Evolutionary conservation across 2,888 invertebrate genomes (phyloP).

Genomic region (Podotricha telesiphe): DNA sequence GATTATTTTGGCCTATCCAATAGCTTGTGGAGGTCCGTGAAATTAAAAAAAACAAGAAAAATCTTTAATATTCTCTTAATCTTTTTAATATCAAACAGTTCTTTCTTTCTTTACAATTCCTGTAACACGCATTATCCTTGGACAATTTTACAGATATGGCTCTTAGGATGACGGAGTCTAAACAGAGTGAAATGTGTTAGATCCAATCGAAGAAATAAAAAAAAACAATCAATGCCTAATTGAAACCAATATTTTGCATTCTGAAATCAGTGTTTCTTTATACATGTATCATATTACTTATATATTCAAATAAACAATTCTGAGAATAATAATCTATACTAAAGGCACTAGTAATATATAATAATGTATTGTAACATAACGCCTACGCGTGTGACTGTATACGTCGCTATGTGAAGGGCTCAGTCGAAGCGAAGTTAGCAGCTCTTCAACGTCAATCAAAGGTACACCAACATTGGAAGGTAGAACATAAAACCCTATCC

Average conservation of each 20-base stretch:
- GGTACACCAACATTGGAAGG: constrained; percentile 22
- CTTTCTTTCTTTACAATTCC: no score
- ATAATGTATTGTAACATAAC: constrained; percentile 17
- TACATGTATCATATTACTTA: background rate
- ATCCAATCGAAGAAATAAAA: no score
- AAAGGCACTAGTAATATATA: constrained; percentile 4
- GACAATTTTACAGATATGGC: no score
- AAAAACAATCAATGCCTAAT: no score
- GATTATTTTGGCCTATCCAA: no score
- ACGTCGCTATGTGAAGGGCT: constrained; percentile 34
- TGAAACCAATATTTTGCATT: background rate
- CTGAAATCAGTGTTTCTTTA: background rate
- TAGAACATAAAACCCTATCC: background rate
- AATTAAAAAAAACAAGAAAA: background rate
- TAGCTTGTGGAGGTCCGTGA: no score
- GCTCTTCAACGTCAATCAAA: constrained; percentile 40
- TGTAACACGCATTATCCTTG: no score
- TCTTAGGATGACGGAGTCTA: no score
- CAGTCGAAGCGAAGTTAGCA: constrained; percentile 21
- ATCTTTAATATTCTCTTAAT: background rate
- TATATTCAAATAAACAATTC: background rate
- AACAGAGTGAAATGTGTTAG: no score
- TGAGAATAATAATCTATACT: constrained; percentile 4
- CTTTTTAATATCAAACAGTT: no score
- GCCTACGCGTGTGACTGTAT: constrained; percentile 24